A percentile compares a stretch with the other conserved stretches of the same genome.
phyloP scores from a whole-genome alignment of 64 coral and sea anemone genomes.

The Pocillopora verrucosa region DNA sequence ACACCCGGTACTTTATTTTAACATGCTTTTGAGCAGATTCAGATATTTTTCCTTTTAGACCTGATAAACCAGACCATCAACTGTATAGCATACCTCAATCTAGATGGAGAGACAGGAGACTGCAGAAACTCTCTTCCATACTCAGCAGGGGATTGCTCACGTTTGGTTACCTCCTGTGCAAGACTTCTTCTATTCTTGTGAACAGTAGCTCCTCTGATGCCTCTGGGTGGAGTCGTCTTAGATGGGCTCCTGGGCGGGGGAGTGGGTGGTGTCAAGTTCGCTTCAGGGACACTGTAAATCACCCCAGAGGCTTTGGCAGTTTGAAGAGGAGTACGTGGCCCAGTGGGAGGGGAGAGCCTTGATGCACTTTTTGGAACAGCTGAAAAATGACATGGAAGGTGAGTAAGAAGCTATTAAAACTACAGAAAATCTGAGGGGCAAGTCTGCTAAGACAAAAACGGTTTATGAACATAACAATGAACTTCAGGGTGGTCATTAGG shows the following conservation, averaged over 20 bases:
- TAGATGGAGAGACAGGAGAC: constrained; percentile 11
- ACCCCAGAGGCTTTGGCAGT: constrained; percentile 60
- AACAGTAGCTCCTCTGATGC: constrained; percentile 31
- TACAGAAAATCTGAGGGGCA: no score
- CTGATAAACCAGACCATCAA: not conserved
- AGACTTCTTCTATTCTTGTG: not conserved
- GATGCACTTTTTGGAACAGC: constrained; percentile 42
- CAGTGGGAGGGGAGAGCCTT: constrained; percentile 8
- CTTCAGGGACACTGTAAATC: constrained; percentile 33
- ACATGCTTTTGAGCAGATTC: no score
- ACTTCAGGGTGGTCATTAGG: no score
- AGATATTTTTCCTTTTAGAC: not conserved
- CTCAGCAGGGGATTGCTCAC: constrained; percentile 18
- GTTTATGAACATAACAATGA: no score
- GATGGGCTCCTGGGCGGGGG: not conserved
- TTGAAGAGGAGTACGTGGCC: constrained; percentile 39
- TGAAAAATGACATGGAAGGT: not conserved
- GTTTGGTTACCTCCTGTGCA: constrained; percentile 1
- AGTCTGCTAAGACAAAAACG: no score
- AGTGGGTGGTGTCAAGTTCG: not conserved
- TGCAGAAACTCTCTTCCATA: not conserved
- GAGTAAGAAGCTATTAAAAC: not conserved
- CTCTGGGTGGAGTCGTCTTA: constrained; percentile 15
- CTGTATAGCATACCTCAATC: not conserved
- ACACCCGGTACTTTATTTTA: no score